phyloP scores from a whole-genome alignment of 2,113 vertebrate species.

The Scytalopus superciliaris region DNA sequence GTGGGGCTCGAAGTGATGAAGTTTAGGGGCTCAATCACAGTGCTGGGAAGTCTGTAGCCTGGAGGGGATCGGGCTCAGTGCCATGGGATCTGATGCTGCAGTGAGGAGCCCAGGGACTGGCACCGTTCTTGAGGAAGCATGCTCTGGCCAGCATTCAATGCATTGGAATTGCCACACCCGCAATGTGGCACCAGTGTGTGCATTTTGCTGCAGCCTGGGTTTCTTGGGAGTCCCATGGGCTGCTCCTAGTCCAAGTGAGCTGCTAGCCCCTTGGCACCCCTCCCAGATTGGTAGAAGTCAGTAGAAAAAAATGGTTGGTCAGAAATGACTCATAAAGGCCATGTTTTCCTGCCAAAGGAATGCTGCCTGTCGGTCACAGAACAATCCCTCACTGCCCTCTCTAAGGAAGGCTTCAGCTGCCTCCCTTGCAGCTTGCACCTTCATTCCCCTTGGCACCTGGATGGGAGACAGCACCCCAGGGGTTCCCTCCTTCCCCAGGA shows the following conservation, averaged over 20 bases:
- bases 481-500: not conserved
- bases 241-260: constrained; percentile 54
- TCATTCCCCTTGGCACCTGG: not conserved
- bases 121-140: not conserved
- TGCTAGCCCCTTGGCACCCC: constrained; percentile 59
- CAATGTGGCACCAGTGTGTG: constrained; percentile 66
- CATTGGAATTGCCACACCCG: constrained; percentile 55
- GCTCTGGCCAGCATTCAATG: not conserved
- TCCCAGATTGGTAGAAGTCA: constrained; percentile 69
- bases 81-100: not conserved
- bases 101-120: not conserved
- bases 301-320: constrained; percentile 70
- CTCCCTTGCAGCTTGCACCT: not conserved
- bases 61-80: not conserved
- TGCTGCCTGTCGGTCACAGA: constrained; percentile 51
- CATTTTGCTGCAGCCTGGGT: constrained; percentile 33
- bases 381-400: constrained; percentile 10
- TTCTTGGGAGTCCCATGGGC: constrained; percentile 62
- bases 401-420: constrained; percentile 13
- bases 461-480: not conserved
- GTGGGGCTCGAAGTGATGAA: constrained; percentile 31
- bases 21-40: not conserved
- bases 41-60: not conserved
- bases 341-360: constrained; percentile 63
- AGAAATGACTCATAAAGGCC: constrained; percentile 68